Evolutionary conservation across 1,140 invertebrate genomes (phyloP), one percentile per base, ranked within the genome.

Genomic region (Yoshiicerus persimilis): DNA sequence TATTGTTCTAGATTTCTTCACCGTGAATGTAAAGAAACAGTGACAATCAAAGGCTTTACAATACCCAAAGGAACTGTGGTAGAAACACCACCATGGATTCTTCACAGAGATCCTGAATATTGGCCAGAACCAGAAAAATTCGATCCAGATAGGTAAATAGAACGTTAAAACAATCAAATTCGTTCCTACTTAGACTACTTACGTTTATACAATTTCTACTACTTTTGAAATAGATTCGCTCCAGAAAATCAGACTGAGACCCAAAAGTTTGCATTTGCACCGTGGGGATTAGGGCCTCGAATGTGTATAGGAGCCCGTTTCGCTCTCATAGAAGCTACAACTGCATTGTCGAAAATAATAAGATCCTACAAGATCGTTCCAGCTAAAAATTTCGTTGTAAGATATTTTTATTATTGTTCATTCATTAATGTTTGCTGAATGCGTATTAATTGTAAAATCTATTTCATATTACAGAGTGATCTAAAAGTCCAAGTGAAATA

Each of bases 121-220:
- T 94, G 92, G 91, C 88, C 91, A 9, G 91, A 93, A 11, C 93
- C 93, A 1, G 92, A 93, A 25, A 90, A 87, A 66, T 94, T 94
- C 89, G 89, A 92, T 85, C 93, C 93, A 1, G 92, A 93, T 20
- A 86, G 90, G 90, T 90, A 84, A 16, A n/a, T n/a, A n/a, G n/a
- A n/a, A n/a, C n/a, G n/a, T n/a, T n/a, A n/a, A n/a, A 4, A 23
- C 25, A 66, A 66, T n/a, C 20, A n/a, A n/a, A 66, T 66, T 66
- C 25, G 25, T 70, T 70, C 30, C 8, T 11, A 0, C 25, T 32
- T 2, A 1, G 9, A 16, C 11, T 16, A 16, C 20, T 11, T 47
- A 47, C 2, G 11, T 1, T 2, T 47, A 47, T 10, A 10, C 20
- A 47, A 47, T 20, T 16, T 8, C 9, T 11, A 47, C 66, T 70